Evolutionary conservation across 2,113 vertebrate genomes (phyloP).

Genomic region (Channa argus): DNA sequence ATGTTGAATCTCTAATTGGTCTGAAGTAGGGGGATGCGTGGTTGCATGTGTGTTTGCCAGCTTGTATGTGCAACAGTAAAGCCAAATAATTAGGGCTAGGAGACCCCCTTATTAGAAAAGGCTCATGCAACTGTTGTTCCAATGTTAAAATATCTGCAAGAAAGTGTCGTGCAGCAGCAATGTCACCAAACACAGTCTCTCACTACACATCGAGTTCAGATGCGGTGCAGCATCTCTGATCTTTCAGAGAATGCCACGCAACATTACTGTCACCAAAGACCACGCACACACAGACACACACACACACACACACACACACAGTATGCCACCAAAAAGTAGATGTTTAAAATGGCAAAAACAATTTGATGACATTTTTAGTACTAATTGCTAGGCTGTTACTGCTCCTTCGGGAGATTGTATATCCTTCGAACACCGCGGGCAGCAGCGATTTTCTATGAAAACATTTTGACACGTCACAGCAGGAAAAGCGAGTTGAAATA

Average conservation of each 20-base stretch:
- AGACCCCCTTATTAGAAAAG: slow-evolving; percentile 62
- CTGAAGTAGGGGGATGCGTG: slow-evolving; percentile 56
- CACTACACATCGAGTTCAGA: slow-evolving; percentile 20
- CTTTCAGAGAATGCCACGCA: slow-evolving; percentile 16
- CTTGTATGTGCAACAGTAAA: slow-evolving; percentile 54
- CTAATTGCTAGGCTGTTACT: slow-evolving; percentile 23
- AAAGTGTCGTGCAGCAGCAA: slow-evolving; percentile 29
- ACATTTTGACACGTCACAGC: background rate
- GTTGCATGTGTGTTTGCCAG: slow-evolving; percentile 15
- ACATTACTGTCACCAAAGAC: slow-evolving; percentile 15
- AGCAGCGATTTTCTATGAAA: background rate
- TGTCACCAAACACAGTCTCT: slow-evolving; percentile 35
- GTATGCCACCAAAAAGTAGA: background rate
- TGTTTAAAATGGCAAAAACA: background rate
- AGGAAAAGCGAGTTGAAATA: background rate
- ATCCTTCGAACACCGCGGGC: slow-evolving; percentile 4
- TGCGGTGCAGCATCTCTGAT: slow-evolving; percentile 12
- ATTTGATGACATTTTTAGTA: background rate
- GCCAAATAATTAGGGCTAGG: slow-evolving; percentile 63
- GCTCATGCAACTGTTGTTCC: slow-evolving; percentile 55
- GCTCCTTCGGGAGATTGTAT: slow-evolving; percentile 1
- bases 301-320: background rate
- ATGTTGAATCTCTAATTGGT: slow-evolving; percentile 71
- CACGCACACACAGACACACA: background rate
- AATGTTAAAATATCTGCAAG: slow-evolving; percentile 48